Evolutionary conservation across 2,797 vertebrate genomes (phyloP), one percentile per base, ranked within the genome.

Genomic region (Limnodromus scolopaceus): DNA sequence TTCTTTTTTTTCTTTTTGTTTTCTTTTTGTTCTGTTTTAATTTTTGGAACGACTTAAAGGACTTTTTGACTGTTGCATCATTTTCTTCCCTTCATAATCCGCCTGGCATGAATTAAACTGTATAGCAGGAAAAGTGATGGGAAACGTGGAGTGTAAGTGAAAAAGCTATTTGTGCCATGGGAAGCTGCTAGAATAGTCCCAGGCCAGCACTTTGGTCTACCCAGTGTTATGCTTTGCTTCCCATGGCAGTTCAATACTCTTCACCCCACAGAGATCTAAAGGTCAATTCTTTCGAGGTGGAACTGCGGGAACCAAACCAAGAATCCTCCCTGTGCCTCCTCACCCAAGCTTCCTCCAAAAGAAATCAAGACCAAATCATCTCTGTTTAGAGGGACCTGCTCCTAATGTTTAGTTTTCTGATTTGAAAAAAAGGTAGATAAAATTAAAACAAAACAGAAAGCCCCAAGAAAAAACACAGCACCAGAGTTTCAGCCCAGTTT

Each of bases 101-200:
- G 97, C 98, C 97, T 98, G 98, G 99, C 99, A 99, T 99, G 99
- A 98, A 96, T 97, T 97, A 98, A 97, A 97, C 98, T 99, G 99
- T 99, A 99, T 98, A 99, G 99, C 98, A 99, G 98, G 98, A 97
- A 85, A 93, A 98, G 93, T 82, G 95, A 68, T 95, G 93, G 92
- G 95, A 76, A 75, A 80, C 1, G 39, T 74, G 94, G 94, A 98
- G 94, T 51, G 94, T 85, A 95, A 96, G 78, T 87, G 78, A 49
- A 88, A 70, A 85, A 87, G 86, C 77, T 78, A 41, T 93, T 71
- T 84, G 86, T 76, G 74, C 89, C 92, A 92, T 95, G 94, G 86
- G 94, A 94, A 95, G 92, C 80, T 94, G 61, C 92, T 86, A 27
- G 71, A 93, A 53, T 27, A 49, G 57, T 75, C 80, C 54, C 81